Evolutionary conservation across 2,888 invertebrate species (phyloP), one percentile per base, ranked within the genome.

Genomic region (Cryptus armator): DNA sequence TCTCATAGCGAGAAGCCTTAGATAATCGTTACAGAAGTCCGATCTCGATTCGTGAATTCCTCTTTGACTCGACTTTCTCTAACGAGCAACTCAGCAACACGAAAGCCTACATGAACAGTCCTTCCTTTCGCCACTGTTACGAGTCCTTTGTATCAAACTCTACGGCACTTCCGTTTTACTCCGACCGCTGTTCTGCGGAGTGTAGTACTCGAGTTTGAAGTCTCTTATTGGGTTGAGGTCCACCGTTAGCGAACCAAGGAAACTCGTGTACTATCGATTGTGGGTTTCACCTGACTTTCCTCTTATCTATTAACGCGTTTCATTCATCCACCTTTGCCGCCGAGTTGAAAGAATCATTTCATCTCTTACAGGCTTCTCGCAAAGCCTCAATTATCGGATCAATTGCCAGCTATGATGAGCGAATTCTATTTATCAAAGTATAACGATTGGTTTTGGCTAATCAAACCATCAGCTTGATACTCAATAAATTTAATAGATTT

Each of bases 141-240:
- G 19, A 67, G 46, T 67, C 44, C 43, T 43, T 67, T 67, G 67
- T 67, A 67, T 67, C 67, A 24, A 46, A 67, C 67, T 24, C 24
- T 44, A 48, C 19, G 24, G 67, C 14, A 24, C 24, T 46, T 46
- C 43, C 44, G 14, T 24, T 46, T 43, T 0, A 7, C 43, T 3
- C 7, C 44, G 43, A 67, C 24, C 9, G 37, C 37, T 37, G 37
- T 37, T 37, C 5, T 37, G 37, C 37, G 16, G 6, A 64, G 62
- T 64, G 37, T 67, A 67, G 44, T 46, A 9, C 32, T 24, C 10
- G 67, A 67, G 67, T 46, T 67, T 24, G 46, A 67, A 24, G 6
- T 67, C 32, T 14, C 46, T 24, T 14, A 19, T 24, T 46, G 67
- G 19, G 67, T 24, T n/a, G 6, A 19, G 44, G 14, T 46, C 7